These are phyloP conservation scores for Pangasianodon hypophthalmus DNA, from an alignment of 2,113 vertebrate species.

Conservation along the genomic window DNA sequence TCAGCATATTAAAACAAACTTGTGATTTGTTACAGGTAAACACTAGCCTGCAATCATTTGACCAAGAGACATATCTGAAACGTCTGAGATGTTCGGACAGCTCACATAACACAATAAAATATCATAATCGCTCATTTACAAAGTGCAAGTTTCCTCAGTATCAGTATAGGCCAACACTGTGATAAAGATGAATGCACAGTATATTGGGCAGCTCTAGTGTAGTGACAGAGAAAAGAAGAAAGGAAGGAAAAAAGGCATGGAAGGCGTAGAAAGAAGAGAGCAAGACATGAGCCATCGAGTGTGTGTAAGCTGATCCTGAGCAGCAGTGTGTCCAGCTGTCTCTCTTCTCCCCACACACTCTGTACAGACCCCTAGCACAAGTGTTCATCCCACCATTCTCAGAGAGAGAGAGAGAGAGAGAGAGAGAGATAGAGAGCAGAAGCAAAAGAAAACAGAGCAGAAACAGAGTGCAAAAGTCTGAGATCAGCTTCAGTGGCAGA, in stretches of 20 bases:
- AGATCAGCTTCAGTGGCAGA: neutral
- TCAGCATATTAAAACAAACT: neutral
- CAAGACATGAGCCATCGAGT: slow-evolving; percentile 31
- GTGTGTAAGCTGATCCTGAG: slow-evolving; percentile 53
- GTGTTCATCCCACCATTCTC: slow-evolving; percentile 42
- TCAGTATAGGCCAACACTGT: neutral
- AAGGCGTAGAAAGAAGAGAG: slow-evolving; percentile 34
- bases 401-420: neutral
- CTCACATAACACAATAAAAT: neutral
- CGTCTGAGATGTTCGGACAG: neutral
- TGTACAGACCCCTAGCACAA: slow-evolving; percentile 26
- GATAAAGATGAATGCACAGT: neutral
- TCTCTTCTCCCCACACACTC: slow-evolving; percentile 39
- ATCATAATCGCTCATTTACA: neutral
- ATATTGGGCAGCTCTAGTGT: no score
- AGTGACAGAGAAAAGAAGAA: neutral
- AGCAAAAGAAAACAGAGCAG: neutral
- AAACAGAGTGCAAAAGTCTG: neutral
- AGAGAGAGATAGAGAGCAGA: neutral
- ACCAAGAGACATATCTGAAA: neutral
- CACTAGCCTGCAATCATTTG: neutral
- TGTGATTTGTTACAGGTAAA: neutral
- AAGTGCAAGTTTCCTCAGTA: neutral
- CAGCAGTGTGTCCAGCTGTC: slow-evolving; percentile 53
- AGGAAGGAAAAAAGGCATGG: slow-evolving; percentile 23